Evolutionary conservation across 1,140 invertebrate species (phyloP).

Genomic region (Solenopsis fugax): DNA sequence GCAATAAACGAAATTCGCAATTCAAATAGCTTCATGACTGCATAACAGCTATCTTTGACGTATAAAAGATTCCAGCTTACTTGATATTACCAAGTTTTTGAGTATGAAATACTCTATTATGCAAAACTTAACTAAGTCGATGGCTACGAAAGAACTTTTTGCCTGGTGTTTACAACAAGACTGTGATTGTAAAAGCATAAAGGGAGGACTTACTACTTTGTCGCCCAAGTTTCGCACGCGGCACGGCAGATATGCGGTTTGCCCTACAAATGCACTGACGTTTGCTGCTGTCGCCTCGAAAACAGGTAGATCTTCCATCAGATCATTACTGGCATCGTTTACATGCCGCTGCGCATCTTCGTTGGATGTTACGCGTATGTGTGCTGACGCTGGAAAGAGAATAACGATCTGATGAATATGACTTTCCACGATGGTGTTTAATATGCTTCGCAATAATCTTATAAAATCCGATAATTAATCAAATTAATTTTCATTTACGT

Average conservation of each 20-base stretch:
- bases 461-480: neutral
- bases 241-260: conserved; percentile 89
- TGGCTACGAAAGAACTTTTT: neutral
- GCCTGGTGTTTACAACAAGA: neutral
- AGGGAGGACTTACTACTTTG: conserved; percentile 88
- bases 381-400: conserved; percentile 77
- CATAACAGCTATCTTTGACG: neutral
- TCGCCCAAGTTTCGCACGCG: conserved; percentile 88
- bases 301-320: conserved; percentile 78
- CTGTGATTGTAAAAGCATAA: neutral
- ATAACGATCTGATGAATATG: conserved; percentile 6
- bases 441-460: neutral
- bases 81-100: neutral
- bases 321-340: conserved; percentile 74
- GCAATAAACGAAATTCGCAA: neutral
- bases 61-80: neutral
- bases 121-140: neutral
- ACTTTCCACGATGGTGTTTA: neutral
- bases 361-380: conserved; percentile 74
- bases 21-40: neutral
- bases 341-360: conserved; percentile 68
- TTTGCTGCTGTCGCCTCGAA: conserved; percentile 86
- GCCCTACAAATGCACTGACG: conserved; percentile 87
- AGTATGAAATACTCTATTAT: neutral
- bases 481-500: neutral